Base-by-base conservation (phyloP, 2,888 invertebrate species). In the Oscheius onirici region DNA sequence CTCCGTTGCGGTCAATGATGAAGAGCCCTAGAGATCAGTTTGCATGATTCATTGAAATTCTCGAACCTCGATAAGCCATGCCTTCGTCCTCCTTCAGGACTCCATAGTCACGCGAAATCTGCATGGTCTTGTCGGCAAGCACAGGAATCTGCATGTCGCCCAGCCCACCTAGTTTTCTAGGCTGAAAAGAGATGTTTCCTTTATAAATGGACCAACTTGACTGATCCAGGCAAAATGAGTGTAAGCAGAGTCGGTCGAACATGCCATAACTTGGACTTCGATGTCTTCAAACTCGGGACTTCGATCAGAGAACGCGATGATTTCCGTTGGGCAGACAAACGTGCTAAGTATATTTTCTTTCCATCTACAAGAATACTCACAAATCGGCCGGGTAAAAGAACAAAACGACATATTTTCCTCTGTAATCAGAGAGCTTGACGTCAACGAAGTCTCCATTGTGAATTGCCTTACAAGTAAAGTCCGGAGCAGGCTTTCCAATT, bases 241-340 rank as follows among this genome's bases (percentile, higher is more conserved):
- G 91, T 94, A 97, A 89, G 97, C 95, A 61, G 95, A 95, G 90
- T 99, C 97, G 28, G 95, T 95, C 65, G 97, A 97, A 74, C 93
- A 94, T 68, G 92, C 97, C 41, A 83, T 69, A 17, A 83, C 77
- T 51, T 80, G 74, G 28, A 77, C 79, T 68, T 78, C 78, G 69
- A 86, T 71, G 86, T 92, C 92, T 75, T 92, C 91, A 86, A 91
- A 91, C 76, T 91, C 90, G 40, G 88, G 89, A 2, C 91, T 92
- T 74, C 93, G 92, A 84, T 99, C 97, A 1, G 95, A 95, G 91
- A 96, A 99, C 10, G 97, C 95, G 88, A 97, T 94, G 85, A 97
- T 97, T 91, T 97, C 97, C 10, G 97, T 91, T 34, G 91, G 91
- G 80, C 91, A 91, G 17, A 91, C 91, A 87, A 91, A 91, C 17